phyloP scores from a whole-genome alignment of 2,797 vertebrate genomes.

The Molossus alvarezi region DNA sequence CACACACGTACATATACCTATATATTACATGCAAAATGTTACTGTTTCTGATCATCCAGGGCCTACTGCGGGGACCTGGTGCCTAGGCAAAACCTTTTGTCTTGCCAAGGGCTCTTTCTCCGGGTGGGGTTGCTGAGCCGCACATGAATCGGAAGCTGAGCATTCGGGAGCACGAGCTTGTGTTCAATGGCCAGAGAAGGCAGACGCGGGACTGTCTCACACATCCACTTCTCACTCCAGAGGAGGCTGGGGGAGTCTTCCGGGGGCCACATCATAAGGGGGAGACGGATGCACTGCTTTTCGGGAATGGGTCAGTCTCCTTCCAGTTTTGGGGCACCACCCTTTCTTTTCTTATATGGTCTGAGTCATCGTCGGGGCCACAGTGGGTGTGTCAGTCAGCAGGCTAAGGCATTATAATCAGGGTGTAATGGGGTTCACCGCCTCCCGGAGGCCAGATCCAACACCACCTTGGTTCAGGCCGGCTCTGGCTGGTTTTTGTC shows the following conservation, averaged over 20 bases:
- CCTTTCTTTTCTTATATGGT: not conserved
- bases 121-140: fast-evolving
- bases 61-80: not conserved
- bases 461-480: no score
- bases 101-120: not conserved
- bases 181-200: not conserved
- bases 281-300: not conserved
- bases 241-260: not conserved
- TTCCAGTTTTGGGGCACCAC: not conserved
- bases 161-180: not conserved
- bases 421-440: no score
- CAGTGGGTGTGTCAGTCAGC: not conserved
- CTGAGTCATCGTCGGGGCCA: not conserved
- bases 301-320: not conserved
- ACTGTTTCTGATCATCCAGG: not conserved
- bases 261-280: not conserved
- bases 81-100: not conserved
- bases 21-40: not conserved
- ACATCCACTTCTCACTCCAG: not conserved
- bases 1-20: not conserved
- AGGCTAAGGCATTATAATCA: no score
- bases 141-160: not conserved
- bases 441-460: no score
- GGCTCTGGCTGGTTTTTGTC: no score
- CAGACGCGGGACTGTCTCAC: not conserved